Evolutionary conservation across 1,140 invertebrate genomes (phyloP).

Genomic region (Sitophilus oryzae): DNA sequence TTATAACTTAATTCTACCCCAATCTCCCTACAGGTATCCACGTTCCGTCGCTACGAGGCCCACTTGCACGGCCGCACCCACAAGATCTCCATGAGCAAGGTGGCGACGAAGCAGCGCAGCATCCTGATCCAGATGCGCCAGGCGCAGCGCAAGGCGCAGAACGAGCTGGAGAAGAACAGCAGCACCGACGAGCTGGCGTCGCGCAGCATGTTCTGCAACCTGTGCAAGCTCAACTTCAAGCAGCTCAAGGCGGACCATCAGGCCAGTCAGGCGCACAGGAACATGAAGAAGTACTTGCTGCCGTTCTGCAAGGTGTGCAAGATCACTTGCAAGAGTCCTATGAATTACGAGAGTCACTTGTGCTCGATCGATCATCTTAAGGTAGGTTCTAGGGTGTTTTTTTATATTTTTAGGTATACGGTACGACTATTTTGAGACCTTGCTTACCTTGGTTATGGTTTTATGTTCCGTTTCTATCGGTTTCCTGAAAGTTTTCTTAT

Average conservation of each 20-base stretch:
- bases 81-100: conserved; percentile 61
- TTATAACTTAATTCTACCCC: too few relatives aligned
- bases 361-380: conserved; percentile 73
- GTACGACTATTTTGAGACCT: too few relatives aligned
- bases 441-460: too few relatives aligned
- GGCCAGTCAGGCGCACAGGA: conserved; percentile 66
- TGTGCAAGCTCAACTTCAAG: conserved; percentile 73
- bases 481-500: too few relatives aligned
- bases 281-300: conserved; percentile 75
- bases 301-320: conserved; percentile 68
- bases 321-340: conserved; percentile 68
- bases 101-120: conserved; percentile 63
- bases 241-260: conserved; percentile 69
- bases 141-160: conserved; percentile 65
- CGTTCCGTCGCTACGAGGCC: conserved; percentile 65
- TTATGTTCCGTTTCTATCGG: too few relatives aligned
- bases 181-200: conserved; percentile 57
- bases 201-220: conserved; percentile 64
- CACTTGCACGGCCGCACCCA: conserved; percentile 59
- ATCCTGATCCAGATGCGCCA: conserved; percentile 65
- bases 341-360: conserved; percentile 74
- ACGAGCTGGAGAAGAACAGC: conserved; percentile 61
- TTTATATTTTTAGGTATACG: too few relatives aligned
- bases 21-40: too few relatives aligned
- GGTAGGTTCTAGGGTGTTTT: conserved; percentile 46